Evolutionary conservation across 2,797 vertebrate genomes (phyloP), one percentile per base, ranked within the genome.

Genomic region (Nannoperca australis): DNA sequence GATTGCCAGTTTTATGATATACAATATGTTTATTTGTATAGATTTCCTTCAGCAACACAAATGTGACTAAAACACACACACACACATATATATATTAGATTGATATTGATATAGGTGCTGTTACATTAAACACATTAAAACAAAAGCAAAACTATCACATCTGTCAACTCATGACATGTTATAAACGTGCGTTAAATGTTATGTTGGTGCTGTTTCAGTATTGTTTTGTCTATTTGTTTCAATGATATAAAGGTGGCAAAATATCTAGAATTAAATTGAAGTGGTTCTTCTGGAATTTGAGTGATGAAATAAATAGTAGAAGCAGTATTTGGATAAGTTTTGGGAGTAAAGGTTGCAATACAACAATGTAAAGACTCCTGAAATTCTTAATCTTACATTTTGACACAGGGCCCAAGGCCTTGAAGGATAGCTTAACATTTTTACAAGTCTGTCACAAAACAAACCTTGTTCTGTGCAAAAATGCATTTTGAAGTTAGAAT

Each of bases 221-320:
- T 66, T 30, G 32, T 24, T 64, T 59, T 53, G 5, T 61, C 3
- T 54, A 9, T 58, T 66, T 67, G 5, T 70, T 73, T 34, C 8
- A 38, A 49, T 67, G 1, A 58, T 63, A 71, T 72, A 73, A 62
- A 74, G 12, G 32, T 60, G 3, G 30, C 38, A 14, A 61, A 70
- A 65, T 18, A 54, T 42, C 12, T 53, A 10, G 2, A 36, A 22
- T 17, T 1, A 1, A 62, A 53, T 5, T 5, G 1, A n/a, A 5
- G 5, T 47, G 6, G 1, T 44, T 54, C 0, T 59, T 63, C 20
- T 62, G 22, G 6, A 62, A n/a, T 62, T 20, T 36, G 13, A 2
- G 2, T 18, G 7, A 20, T 36, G 18, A 66, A 66, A 13, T 60
- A 12, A 42, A 49, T 18, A 27, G 15, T 12, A 15, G 2, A 55